Evolutionary conservation across 2,888 invertebrate genomes (phyloP), one percentile per base, ranked within the genome.

Genomic region (Agonopterix subpropinquella): DNA sequence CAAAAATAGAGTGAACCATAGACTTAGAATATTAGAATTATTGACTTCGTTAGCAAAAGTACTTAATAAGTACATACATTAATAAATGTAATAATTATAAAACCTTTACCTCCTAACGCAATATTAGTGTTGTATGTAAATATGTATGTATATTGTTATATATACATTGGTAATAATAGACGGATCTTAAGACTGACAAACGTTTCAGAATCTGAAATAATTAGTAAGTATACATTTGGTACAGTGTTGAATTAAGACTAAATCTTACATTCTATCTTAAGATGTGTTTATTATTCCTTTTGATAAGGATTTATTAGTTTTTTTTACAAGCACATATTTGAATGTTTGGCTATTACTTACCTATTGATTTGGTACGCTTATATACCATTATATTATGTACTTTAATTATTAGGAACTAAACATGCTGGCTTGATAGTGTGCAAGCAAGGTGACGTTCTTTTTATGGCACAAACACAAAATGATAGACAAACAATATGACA

Each of bases 131-230:
- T 62, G 61, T 68, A 67, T 47, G 50, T 50, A 44, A n/a, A 39
- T 28, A 28, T 28, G 28, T 28, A 39, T 49, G 55, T 47, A 57
- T 52, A 51, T 51, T 57, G 55, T 60, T 59, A 58, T 56, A 58
- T 56, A 63, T 63, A 59, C 50, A 59, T 56, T 58, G 65, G 73
- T 74, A 71, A 76, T 81, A 82, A 82, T 80, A 80, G 78, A 81
- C 80, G 77, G 82, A 81, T 80, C 80, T 81, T 82, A 79, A 83
- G 82, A 81, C 80, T 80, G 82, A 81, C 53, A 28, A 28, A 28
- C 28, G 52, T 62, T 64, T 63, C 61, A 59, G 28, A 45, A 37
- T 47, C 51, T 47, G 47, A 56, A 53, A 63, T 64, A 64, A 61
- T 62, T 64, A 70, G 60, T 57, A 28, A 70, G 60, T 57, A 28